Evolutionary conservation across 2,113 vertebrate species (phyloP).

Genomic region (Cryptoleucopteryx plumbea): DNA sequence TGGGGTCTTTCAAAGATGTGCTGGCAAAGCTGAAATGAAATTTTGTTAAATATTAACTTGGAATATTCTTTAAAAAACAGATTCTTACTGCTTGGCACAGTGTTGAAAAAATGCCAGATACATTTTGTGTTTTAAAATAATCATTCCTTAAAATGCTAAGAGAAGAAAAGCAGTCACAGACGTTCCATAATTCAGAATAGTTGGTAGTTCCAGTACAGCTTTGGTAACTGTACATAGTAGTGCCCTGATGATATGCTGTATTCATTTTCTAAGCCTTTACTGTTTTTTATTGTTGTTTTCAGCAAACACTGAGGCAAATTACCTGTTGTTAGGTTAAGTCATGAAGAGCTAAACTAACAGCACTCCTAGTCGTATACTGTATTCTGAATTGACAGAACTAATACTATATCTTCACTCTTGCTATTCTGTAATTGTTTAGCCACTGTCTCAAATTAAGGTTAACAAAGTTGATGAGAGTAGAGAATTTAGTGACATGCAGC

Average conservation of each 20-base stretch:
- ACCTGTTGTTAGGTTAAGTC: not conserved
- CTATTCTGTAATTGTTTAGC: not conserved
- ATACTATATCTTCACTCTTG: not conserved
- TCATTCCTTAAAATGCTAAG: not conserved
- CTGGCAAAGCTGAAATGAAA: not conserved
- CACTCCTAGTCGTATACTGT: not conserved
- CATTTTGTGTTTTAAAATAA: not conserved
- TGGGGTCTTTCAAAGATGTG: not conserved
- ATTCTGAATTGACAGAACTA: not conserved
- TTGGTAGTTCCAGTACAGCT: not conserved
- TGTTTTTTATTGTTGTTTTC: not conserved
- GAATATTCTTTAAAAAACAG: not conserved
- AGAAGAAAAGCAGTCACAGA: not conserved
- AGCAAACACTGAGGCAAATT: not conserved
- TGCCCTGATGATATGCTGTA: not conserved
- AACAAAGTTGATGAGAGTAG: not conserved
- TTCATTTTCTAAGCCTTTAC: not conserved
- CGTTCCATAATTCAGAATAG: fast-evolving
- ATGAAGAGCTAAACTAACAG: not conserved
- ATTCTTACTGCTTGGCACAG: not conserved
- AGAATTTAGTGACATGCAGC: not conserved
- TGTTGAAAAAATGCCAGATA: not conserved
- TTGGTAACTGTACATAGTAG: not conserved
- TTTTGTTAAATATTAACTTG: not conserved
- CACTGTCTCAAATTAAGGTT: not conserved